Evolutionary conservation across 2,113 vertebrate species (phyloP), one percentile per base, ranked within the genome.

Genomic region (Sorex fumeus): DNA sequence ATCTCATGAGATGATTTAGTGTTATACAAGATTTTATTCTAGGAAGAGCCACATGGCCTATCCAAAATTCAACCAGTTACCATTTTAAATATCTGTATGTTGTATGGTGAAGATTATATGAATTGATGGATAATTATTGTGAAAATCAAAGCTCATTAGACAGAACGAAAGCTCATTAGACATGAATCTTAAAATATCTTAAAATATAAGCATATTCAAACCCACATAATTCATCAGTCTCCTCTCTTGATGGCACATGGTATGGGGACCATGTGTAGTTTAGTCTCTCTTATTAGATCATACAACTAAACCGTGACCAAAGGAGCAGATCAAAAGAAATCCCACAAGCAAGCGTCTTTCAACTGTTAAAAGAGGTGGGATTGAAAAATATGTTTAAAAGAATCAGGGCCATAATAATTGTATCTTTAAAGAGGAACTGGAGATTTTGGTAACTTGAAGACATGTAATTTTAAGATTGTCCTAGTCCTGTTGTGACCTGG

Each of bases 341-440:
- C 27, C 12, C 16, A 81, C 75, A 80, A 71, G 19, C 19, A 64
- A 45, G 8, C 28, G n/a, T 66, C 36, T 90, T n/a, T 64, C 16
- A 84, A n/a, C 16, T 45, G 32, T 47, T 8, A 75, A 25, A 84
- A 92, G 5, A 70, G 64, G 8, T 12, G 32, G 12, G 87, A 87
- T 62, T 74, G 30, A 77, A 36, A 40, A n/a, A 53, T 25, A 79
- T 87, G 9, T 64, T 88, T 77, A 45, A 40, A 47, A 60, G 9
- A 89, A 70, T 57, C 27, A 82, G 78, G 45, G 15, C 16, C 3
- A 67, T 84, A 67, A n/a, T 45, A 50, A 81, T 82, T 88, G 71
- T 75, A 8, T 87, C 69, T 78, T 57, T 60, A 88, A 45, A 66
- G 32, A 69, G 13, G 45, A 67, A 66, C 23, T 71, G 8, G 43